A percentile compares a stretch with the other conserved stretches of the same genome.
Evolutionary conservation across 2,113 vertebrate species (phyloP).

Genomic region (Neogale vison): DNA sequence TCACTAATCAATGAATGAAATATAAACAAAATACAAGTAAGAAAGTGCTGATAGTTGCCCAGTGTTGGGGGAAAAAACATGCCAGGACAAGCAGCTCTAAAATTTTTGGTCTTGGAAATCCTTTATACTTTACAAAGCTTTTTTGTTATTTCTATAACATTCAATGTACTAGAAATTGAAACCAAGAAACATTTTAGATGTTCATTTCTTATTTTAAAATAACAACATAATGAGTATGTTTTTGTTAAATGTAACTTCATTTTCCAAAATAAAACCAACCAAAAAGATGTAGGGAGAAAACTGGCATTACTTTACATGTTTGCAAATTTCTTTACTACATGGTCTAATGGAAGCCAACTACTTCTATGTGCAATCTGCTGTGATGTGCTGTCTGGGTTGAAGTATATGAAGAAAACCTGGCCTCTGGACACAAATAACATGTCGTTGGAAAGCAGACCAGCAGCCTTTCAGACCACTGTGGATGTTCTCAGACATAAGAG

Average conservation of each 20-base stretch:
- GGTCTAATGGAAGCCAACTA: background rate
- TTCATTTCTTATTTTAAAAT: background rate
- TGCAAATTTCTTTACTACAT: background rate
- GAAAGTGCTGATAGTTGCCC: background rate
- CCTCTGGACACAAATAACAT: background rate
- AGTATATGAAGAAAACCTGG: background rate
- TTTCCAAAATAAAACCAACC: background rate
- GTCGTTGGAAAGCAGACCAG: background rate
- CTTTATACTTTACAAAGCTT: background rate
- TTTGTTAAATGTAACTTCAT: background rate
- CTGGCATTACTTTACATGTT: background rate
- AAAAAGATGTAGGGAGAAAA: background rate
- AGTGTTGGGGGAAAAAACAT: background rate
- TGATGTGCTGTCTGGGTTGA: background rate
- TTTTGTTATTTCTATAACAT: constrained; percentile 15
- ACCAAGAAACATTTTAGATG: background rate
- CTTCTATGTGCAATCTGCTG: background rate
- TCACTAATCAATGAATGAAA: background rate
- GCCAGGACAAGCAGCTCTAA: background rate
- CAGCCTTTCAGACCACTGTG: background rate
- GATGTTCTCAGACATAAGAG: background rate
- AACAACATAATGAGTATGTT: background rate
- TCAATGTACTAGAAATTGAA: constrained; percentile 25
- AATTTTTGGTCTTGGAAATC: background rate
- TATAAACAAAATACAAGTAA: background rate